phyloP scores from a whole-genome alignment of 2,797 vertebrate genomes.

The Notolepis coatsorum region DNA sequence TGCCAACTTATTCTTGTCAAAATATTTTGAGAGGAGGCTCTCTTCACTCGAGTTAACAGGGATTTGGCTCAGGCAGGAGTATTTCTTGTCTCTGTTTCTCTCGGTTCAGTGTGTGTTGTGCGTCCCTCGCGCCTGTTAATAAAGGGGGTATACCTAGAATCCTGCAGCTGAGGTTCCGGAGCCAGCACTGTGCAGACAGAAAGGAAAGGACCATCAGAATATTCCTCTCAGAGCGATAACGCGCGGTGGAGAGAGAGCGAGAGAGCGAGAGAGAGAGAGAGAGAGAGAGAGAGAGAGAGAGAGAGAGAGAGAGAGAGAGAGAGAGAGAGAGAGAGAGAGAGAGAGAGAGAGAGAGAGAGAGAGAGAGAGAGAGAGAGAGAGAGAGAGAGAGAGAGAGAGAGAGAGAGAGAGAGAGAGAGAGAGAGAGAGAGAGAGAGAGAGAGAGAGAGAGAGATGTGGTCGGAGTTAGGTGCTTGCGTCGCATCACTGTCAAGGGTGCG shows the following conservation, averaged over 20 bases:
- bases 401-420: constrained; percentile 16
- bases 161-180: constrained; percentile 71
- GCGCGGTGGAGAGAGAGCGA: constrained; percentile 21
- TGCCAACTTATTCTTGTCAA: constrained; percentile 68
- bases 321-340: background rate
- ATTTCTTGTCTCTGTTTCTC: constrained; percentile 22
- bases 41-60: constrained; percentile 30
- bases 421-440: constrained; percentile 17
- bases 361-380: constrained; percentile 1
- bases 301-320: background rate
- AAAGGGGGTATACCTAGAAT: constrained; percentile 36
- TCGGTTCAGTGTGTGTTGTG: constrained; percentile 1
- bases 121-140: constrained; percentile 32
- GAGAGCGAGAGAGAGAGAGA: constrained; percentile 20
- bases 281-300: constrained; percentile 17
- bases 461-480: constrained; percentile 13
- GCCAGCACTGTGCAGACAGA: constrained; percentile 18
- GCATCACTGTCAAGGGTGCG: constrained; percentile 62
- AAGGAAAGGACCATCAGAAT: background rate
- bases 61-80: constrained; percentile 41
- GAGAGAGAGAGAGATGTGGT: constrained; percentile 3
- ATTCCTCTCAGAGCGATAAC: background rate
- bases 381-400: constrained; percentile 9
- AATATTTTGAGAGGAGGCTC: constrained; percentile 42
- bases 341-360: background rate